Evolutionary conservation across 2,888 invertebrate genomes (phyloP).

Genomic region (Palloptera scutellata): DNA sequence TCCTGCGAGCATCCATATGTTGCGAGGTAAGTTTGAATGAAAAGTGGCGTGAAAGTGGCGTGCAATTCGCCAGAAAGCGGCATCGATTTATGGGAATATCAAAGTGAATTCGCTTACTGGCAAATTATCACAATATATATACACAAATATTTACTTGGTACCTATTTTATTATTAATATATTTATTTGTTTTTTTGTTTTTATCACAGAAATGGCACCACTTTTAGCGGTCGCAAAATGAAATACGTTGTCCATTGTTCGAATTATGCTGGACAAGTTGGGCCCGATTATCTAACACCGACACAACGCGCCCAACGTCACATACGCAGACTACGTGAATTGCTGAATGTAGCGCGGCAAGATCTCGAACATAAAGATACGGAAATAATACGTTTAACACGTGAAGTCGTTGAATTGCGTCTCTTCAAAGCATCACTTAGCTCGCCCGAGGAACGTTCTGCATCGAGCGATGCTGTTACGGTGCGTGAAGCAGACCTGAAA

Average conservation of each 20-base stretch:
- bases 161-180: neutral
- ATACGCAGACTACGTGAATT: slow-evolving; percentile 78
- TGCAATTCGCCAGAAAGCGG: neutral
- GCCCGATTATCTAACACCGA: slow-evolving; percentile 87
- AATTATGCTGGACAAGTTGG: slow-evolving; percentile 79
- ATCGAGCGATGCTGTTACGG: slow-evolving; percentile 78
- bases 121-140: too few species aligned
- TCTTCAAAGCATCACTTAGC: slow-evolving; percentile 81
- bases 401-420: slow-evolving; percentile 81
- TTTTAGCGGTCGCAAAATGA: slow-evolving; percentile 74
- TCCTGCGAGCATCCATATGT: slow-evolving; percentile 82
- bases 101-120: neutral
- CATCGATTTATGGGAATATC: neutral
- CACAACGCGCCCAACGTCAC: slow-evolving; percentile 84
- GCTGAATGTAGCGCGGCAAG: slow-evolving; percentile 76
- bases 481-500: slow-evolving; percentile 73
- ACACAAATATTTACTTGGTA: too few species aligned
- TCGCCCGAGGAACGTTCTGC: slow-evolving; percentile 84
- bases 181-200: neutral
- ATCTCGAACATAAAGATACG: slow-evolving; percentile 81
- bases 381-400: slow-evolving; percentile 77
- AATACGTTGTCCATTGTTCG: slow-evolving; percentile 86
- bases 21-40: slow-evolving; percentile 67
- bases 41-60: too few species aligned
- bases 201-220: slow-evolving; percentile 71